Percentiles rank a stretch among this genome's conserved stretches.
phyloP scores from a whole-genome alignment of 2,797 vertebrate genomes.

The Sphenopsis melanotis region DNA sequence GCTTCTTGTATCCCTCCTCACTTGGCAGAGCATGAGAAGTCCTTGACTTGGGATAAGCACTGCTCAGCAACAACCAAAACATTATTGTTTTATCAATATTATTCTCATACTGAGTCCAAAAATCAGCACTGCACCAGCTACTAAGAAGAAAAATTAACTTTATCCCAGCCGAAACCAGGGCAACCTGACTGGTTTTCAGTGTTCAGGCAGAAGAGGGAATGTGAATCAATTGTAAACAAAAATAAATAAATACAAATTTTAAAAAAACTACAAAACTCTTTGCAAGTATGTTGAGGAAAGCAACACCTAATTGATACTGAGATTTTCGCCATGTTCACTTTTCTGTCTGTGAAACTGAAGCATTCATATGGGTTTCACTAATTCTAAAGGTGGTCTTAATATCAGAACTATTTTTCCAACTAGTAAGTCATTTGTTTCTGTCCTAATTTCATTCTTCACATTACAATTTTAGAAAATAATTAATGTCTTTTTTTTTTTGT shows the following conservation, averaged over 20 bases:
- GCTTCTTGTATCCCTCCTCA: not conserved
- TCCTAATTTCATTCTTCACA: not conserved
- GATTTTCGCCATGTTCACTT: not conserved
- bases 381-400: not conserved
- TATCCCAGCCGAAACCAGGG: not conserved
- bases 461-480: not conserved
- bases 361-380: not conserved
- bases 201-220: not conserved
- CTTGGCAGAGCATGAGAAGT: not conserved
- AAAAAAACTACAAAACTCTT: not conserved
- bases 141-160: not conserved
- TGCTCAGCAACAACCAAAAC: not conserved
- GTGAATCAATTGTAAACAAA: not conserved
- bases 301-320: not conserved
- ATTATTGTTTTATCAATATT: not conserved
- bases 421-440: not conserved
- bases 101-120: not conserved
- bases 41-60: not conserved
- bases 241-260: not conserved
- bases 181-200: not conserved
- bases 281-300: not conserved
- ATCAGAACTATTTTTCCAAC: not conserved
- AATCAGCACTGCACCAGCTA: not conserved
- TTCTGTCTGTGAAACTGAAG: not conserved
- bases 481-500: not conserved